phyloP scores from a whole-genome alignment of 2,797 vertebrate species.

The Hydrocynus forskahlii region DNA sequence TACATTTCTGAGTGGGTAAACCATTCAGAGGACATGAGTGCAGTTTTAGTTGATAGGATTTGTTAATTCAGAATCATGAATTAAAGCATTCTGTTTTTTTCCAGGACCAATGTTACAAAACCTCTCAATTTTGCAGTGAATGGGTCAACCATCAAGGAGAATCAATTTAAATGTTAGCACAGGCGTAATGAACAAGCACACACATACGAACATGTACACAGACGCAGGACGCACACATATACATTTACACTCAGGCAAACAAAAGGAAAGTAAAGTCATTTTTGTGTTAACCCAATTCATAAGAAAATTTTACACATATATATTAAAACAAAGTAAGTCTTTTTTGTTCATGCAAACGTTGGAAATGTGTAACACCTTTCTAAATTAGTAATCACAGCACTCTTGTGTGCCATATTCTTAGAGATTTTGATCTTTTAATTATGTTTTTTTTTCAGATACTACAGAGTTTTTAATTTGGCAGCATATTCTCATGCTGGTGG shows the following conservation, averaged over 20 bases:
- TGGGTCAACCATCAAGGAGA: constrained; percentile 70
- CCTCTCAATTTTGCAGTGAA: constrained; percentile 59
- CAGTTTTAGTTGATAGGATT: constrained; percentile 7
- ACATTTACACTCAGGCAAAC: neutral
- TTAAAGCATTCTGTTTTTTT: neutral
- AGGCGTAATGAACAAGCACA: constrained; percentile 54
- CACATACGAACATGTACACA: neutral
- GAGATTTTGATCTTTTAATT: too few relatives aligned
- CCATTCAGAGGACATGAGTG: constrained; percentile 49
- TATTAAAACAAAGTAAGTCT: too few relatives aligned
- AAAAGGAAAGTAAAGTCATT: neutral
- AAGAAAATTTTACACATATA: neutral
- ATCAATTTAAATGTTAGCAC: constrained; percentile 65
- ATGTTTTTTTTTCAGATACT: too few relatives aligned
- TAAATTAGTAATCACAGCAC: too few relatives aligned
- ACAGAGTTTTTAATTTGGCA: too few relatives aligned
- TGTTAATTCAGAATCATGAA: constrained; percentile 4
- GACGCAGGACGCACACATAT: constrained; percentile 4
- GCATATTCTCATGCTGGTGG: neutral
- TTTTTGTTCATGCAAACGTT: too few relatives aligned
- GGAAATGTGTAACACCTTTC: too few relatives aligned
- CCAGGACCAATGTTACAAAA: neutral
- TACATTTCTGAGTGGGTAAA: constrained; percentile 57
- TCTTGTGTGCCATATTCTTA: too few relatives aligned
- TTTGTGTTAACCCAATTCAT: neutral